Evolutionary conservation across 2,888 invertebrate species (phyloP).

Genomic region (Alsophila aescularia): DNA sequence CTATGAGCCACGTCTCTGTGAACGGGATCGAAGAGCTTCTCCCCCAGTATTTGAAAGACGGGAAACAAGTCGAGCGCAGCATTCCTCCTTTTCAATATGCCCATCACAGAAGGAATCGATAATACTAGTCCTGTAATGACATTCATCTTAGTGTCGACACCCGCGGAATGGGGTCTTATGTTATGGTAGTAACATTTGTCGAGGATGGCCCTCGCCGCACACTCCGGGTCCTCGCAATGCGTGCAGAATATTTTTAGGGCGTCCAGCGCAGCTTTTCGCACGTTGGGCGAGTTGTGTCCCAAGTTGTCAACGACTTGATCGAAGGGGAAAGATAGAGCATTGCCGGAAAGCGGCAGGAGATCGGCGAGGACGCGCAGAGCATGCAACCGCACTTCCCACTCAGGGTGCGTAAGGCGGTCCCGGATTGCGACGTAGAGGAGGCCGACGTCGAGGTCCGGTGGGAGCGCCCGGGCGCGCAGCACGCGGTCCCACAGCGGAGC

Average conservation of each 20-base stretch:
- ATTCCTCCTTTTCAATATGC: constrained; percentile 80
- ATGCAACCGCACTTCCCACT: constrained; percentile 93
- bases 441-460: constrained; percentile 86
- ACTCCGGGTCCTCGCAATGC: constrained; percentile 87
- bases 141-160: constrained; percentile 78
- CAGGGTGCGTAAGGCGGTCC: constrained; percentile 90
- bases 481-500: constrained; percentile 93
- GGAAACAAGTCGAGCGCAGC: constrained; percentile 77
- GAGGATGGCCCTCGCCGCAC: constrained; percentile 86
- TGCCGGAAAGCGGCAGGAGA: constrained; percentile 89
- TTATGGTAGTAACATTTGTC: constrained; percentile 87
- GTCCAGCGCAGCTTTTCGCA: constrained; percentile 91
- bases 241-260: constrained; percentile 89
- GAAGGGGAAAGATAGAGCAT: constrained; percentile 88
- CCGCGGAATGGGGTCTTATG: constrained; percentile 79
- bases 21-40: constrained; percentile 79
- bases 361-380: constrained; percentile 91
- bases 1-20: constrained; percentile 89
- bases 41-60: constrained; percentile 81
- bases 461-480: constrained; percentile 88
- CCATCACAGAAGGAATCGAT: constrained; percentile 86
- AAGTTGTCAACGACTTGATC: constrained; percentile 91
- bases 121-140: constrained; percentile 87
- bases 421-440: constrained; percentile 89
- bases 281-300: constrained; percentile 91